These are phyloP conservation scores for Drosophila parvula DNA, from an alignment of 1,140 invertebrate genomes.

Conservation along the genomic window DNA sequence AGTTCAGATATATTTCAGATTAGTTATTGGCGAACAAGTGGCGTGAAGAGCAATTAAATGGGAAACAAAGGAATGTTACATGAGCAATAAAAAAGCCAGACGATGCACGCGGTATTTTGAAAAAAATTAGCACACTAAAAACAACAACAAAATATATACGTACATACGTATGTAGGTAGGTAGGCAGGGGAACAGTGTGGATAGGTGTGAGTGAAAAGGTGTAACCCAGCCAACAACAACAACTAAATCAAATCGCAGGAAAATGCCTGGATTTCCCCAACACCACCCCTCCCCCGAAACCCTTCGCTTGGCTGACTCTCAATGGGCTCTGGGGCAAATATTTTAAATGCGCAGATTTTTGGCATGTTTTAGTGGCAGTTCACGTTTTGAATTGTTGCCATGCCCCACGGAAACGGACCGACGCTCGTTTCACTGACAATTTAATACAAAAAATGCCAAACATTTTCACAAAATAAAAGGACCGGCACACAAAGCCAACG, in stretches of 20 bases:
- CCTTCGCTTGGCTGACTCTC: conserved; percentile 67
- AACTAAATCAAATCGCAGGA: conserved; percentile 81
- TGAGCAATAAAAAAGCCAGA: conserved; percentile 34
- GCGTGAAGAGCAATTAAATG: conserved; percentile 50
- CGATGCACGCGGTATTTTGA: conserved; percentile 37
- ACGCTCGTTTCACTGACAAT: conserved; percentile 77
- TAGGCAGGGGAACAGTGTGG: conserved; percentile 11
- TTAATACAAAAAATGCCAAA: conserved; percentile 80
- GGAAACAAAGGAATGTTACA: conserved; percentile 43
- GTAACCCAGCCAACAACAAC: conserved; percentile 59
- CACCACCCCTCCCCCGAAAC: background rate
- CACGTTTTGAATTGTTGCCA: conserved; percentile 80
- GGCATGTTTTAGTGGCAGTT: conserved; percentile 82
- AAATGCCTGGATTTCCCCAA: conserved; percentile 52
- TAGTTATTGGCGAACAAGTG: conserved; percentile 56
- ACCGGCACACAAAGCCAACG: conserved; percentile 28
- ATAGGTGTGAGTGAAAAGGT: conserved; percentile 35
- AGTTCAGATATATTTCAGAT: conserved; percentile 52
- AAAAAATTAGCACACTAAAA: conserved; percentile 27
- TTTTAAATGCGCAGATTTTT: conserved; percentile 82
- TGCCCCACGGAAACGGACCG: conserved; percentile 37
- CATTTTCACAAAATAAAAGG: conserved; percentile 62
- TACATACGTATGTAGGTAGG: background rate
- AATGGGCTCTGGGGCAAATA: conserved; percentile 81
- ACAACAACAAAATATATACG: conserved; percentile 1